Evolutionary conservation across 2,113 vertebrate genomes (phyloP).

Genomic region (Cariama cristata): DNA sequence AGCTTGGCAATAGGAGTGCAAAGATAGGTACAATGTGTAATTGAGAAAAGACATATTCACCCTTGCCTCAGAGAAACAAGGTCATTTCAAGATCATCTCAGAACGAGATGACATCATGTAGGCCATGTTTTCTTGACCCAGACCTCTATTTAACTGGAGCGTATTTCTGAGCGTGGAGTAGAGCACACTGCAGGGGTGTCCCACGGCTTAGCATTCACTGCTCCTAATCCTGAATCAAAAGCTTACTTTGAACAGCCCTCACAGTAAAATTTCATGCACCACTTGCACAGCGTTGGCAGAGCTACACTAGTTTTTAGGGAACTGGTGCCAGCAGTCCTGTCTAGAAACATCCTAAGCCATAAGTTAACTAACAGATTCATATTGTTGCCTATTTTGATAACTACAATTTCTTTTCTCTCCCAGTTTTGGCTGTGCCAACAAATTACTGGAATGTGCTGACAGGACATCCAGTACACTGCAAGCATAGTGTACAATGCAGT

Average conservation of each 20-base stretch:
- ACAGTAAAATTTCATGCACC: slow-evolving; percentile 56
- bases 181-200: neutral
- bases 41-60: neutral
- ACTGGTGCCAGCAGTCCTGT: slow-evolving; percentile 16
- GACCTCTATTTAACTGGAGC: neutral
- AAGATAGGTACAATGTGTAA: neutral
- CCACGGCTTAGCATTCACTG: slow-evolving; percentile 13
- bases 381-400: slow-evolving; percentile 7
- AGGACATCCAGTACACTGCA: neutral
- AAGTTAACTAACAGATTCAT: slow-evolving; percentile 36
- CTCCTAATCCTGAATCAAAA: slow-evolving; percentile 52
- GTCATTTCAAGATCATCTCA: slow-evolving; percentile 1
- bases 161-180: neutral
- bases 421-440: neutral
- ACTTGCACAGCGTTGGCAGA: slow-evolving; percentile 32
- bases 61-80: neutral
- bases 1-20: neutral
- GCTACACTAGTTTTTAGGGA: slow-evolving; percentile 3
- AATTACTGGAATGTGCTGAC: slow-evolving; percentile 16
- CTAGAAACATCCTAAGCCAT: slow-evolving; percentile 24
- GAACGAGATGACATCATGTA: slow-evolving; percentile 23
- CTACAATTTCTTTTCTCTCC: neutral
- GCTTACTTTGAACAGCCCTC: slow-evolving; percentile 24
- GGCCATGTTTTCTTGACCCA: neutral
- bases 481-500: neutral